phyloP scores from a whole-genome alignment of 2,888 invertebrate species.

The Himalopsyche tibetana region DNA sequence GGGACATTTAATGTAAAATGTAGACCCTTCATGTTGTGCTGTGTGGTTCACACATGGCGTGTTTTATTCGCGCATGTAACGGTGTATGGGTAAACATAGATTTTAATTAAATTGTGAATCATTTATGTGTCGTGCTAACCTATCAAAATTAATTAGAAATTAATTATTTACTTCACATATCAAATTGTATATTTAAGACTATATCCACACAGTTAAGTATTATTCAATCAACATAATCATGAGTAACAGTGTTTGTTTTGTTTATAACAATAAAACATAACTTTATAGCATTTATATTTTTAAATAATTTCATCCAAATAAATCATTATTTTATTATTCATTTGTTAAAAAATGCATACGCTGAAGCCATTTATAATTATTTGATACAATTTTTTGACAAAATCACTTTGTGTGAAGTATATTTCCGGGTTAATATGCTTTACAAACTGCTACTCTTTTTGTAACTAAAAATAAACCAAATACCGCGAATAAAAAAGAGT shows the following conservation, averaged over 20 bases:
- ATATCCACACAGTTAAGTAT: neutral
- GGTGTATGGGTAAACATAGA: neutral
- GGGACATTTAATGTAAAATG: constrained; percentile 56
- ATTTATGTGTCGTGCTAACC: constrained; percentile 30
- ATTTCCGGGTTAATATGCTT: too few relatives aligned
- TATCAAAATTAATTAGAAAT: constrained; percentile 24
- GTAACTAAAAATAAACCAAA: too few relatives aligned
- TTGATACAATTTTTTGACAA: too few relatives aligned
- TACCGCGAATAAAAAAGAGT: too few relatives aligned
- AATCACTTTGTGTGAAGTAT: too few relatives aligned
- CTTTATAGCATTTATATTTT: too few relatives aligned
- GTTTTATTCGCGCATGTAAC: neutral
- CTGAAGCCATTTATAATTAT: too few relatives aligned
- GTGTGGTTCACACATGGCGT: constrained; percentile 17
- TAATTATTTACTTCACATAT: constrained; percentile 1
- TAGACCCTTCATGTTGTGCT: neutral
- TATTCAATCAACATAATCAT: neutral
- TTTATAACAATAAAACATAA: neutral
- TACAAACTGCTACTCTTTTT: too few relatives aligned
- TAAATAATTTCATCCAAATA: too few relatives aligned
- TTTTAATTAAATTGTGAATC: constrained; percentile 30
- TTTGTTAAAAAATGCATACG: too few relatives aligned
- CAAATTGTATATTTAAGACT: constrained; percentile 5
- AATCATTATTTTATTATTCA: too few relatives aligned
- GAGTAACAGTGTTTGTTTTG: neutral